Conservation (phyloP, 2,113 vertebrate genomes). For the Corythornis cristatus region DNA sequence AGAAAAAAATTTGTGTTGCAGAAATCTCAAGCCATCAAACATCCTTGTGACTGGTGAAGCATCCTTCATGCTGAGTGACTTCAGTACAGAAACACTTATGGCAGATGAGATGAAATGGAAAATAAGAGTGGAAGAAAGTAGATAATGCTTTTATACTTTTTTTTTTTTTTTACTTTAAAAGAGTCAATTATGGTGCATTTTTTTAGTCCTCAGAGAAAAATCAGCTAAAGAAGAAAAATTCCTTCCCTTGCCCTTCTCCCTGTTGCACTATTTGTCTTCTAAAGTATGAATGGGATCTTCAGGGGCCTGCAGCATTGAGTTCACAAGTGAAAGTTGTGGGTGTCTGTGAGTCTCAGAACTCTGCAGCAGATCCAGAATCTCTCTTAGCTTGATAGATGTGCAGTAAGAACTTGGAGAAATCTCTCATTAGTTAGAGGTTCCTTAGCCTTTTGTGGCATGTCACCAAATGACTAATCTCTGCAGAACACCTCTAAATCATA, state of each 20-base stretch:
- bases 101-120: constrained; percentile 74
- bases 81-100: constrained; percentile 69
- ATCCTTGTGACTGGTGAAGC: constrained; percentile 53
- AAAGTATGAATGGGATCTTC: background rate
- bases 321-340: background rate
- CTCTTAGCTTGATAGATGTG: background rate
- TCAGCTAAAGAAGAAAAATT: background rate
- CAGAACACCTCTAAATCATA: background rate
- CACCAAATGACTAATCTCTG: background rate
- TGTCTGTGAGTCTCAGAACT: background rate
- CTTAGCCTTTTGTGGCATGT: background rate
- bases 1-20: constrained; percentile 40
- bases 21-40: constrained; percentile 86
- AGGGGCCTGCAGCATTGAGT: background rate
- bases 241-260: background rate
- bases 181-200: background rate
- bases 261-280: background rate
- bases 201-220: background rate
- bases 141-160: background rate
- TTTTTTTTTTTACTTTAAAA: background rate
- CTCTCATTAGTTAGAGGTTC: background rate
- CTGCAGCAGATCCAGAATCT: background rate
- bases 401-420: background rate
- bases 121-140: constrained; percentile 75
- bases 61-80: constrained; percentile 77